phyloP scores from a whole-genome alignment of 2,113 vertebrate species.

The Otis tarda region DNA sequence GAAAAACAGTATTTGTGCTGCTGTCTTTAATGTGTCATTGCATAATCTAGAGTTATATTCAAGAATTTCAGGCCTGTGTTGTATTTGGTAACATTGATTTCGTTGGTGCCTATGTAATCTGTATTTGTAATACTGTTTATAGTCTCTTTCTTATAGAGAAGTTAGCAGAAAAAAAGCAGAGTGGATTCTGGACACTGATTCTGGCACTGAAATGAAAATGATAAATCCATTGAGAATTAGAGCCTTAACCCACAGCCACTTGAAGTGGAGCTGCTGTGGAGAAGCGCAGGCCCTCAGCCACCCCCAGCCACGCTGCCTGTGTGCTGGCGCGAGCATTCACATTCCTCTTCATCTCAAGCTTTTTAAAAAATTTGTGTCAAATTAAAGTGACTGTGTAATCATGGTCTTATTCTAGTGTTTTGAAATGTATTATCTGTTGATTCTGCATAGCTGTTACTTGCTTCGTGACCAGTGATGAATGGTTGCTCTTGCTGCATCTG shows the following conservation, averaged over 20 bases:
- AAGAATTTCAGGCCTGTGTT: background rate
- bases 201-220: background rate
- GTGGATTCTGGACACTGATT: background rate
- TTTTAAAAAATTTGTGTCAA: accelerated
- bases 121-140: background rate
- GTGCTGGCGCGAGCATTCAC: accelerated
- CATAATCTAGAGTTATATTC: background rate
- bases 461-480: background rate
- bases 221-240: background rate
- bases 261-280: background rate
- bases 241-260: background rate
- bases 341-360: background rate
- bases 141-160: background rate
- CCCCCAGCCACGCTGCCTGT: accelerated
- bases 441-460: background rate
- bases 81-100: background rate
- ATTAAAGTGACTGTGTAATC: background rate
- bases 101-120: background rate
- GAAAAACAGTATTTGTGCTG: background rate
- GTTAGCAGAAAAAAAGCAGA: background rate
- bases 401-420: background rate
- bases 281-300: background rate
- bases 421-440: background rate
- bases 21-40: background rate
- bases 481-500: background rate